Evolutionary conservation across 2,113 vertebrate species (phyloP).

Genomic region (Thymallus thymallus): DNA sequence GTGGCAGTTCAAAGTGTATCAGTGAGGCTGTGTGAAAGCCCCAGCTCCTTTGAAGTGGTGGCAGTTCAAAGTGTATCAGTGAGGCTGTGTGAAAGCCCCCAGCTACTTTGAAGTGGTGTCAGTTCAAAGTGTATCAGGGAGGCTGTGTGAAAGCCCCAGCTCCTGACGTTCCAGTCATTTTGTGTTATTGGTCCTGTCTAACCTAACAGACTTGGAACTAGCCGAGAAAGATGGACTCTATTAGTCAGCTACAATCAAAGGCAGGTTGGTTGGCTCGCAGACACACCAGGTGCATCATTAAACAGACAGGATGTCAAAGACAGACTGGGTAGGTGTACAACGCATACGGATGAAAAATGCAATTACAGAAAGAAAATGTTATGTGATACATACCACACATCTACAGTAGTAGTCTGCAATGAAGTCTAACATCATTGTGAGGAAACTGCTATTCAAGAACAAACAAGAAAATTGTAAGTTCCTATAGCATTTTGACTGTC

Average conservation of each 20-base stretch:
- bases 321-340: slow-evolving; percentile 75
- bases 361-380: slow-evolving; percentile 29
- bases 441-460: background rate
- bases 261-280: slow-evolving; percentile 83
- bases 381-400: background rate
- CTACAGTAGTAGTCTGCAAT: slow-evolving; percentile 1
- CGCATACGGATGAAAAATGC: slow-evolving; percentile 72
- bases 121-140: slow-evolving; percentile 83
- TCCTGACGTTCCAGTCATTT: slow-evolving; percentile 80
- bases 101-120: slow-evolving; percentile 83
- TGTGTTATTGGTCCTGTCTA: slow-evolving; percentile 89
- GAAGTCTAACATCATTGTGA: slow-evolving; percentile 28
- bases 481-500: no score
- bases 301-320: slow-evolving; percentile 53
- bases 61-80: slow-evolving; percentile 84
- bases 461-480: no score
- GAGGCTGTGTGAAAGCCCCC: slow-evolving; percentile 65
- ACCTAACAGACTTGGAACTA: slow-evolving; percentile 70
- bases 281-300: slow-evolving; percentile 71
- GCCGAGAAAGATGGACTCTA: slow-evolving; percentile 84
- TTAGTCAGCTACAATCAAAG: slow-evolving; percentile 80
- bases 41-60: no score
- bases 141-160: slow-evolving; percentile 68
- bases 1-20: slow-evolving; percentile 87
- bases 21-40: slow-evolving; percentile 65